Evolutionary conservation across 2,888 invertebrate species (phyloP).

Genomic region (Drosophila ochracea): DNA sequence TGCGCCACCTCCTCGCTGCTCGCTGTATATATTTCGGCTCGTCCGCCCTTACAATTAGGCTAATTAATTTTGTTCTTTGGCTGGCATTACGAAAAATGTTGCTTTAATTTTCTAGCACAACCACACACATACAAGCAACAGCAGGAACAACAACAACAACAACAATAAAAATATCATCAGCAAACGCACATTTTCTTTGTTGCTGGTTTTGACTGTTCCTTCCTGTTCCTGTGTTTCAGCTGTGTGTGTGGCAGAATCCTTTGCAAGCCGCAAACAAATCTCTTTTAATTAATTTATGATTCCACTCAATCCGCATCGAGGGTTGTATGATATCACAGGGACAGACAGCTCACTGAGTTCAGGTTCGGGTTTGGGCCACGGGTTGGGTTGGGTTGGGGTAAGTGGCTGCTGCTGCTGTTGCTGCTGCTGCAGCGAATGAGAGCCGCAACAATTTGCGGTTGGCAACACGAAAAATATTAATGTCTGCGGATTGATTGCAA

Average conservation of each 20-base stretch:
- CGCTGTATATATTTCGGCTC: constrained; percentile 20
- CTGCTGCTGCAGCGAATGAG: constrained; percentile 50
- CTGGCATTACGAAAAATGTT: constrained; percentile 78
- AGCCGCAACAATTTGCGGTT: constrained; percentile 80
- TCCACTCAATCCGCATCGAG: constrained; percentile 81
- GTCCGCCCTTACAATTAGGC: constrained; percentile 80
- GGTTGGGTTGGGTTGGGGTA: background rate
- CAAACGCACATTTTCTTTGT: constrained; percentile 76
- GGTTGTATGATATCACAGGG: constrained; percentile 66
- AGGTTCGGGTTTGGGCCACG: constrained; percentile 7
- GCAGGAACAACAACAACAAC: background rate
- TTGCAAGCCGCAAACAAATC: constrained; percentile 84
- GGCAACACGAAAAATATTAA: constrained; percentile 79
- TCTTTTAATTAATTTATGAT: constrained; percentile 84
- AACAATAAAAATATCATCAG: constrained; percentile 31
- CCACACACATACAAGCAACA: constrained; percentile 15
- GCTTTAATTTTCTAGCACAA: constrained; percentile 75
- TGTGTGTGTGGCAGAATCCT: constrained; percentile 72
- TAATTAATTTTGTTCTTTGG: constrained; percentile 81
- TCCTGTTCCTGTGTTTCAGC: constrained; percentile 37
- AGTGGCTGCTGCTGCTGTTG: constrained; percentile 1
- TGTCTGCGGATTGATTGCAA: constrained; percentile 79
- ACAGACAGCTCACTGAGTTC: constrained; percentile 11
- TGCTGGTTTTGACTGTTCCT: constrained; percentile 47
- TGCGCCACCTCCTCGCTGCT: background rate